Percentiles rank a stretch among this genome's conserved stretches.
Evolutionary conservation across 2,888 invertebrate genomes (phyloP).

Genomic region (Zaprionus obscuricornis): DNA sequence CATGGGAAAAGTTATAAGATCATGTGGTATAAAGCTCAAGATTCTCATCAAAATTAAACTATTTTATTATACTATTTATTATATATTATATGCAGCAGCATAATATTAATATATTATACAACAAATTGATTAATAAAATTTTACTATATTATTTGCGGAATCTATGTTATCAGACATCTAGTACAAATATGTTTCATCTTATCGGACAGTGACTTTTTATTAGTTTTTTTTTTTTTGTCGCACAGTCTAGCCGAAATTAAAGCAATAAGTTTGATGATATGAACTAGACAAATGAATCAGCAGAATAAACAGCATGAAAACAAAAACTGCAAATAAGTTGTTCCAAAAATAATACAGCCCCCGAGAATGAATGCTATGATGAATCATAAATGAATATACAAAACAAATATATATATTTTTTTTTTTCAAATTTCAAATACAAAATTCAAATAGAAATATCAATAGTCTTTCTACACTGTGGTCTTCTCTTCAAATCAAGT

Average conservation of each 20-base stretch:
- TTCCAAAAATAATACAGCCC: conserved; percentile 36
- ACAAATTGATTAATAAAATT: conserved; percentile 5
- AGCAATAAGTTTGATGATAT: conserved; percentile 24
- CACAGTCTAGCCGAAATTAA: conserved; percentile 46
- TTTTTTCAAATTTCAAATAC: conserved; percentile 6
- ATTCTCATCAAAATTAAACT: no score
- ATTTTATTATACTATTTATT: neutral
- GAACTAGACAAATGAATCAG: conserved; percentile 40
- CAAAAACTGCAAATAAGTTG: conserved; percentile 26
- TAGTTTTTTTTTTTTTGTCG: conserved; percentile 24
- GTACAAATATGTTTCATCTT: conserved; percentile 45
- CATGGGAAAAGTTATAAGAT: neutral
- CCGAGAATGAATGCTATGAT: conserved; percentile 23
- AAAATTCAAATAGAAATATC: conserved; percentile 6
- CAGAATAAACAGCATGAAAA: neutral
- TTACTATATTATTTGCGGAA: conserved; percentile 4
- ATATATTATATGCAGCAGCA: neutral
- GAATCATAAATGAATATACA: conserved; percentile 35
- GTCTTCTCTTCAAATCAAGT: conserved; percentile 38
- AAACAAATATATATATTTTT: neutral
- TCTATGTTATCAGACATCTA: conserved; percentile 19
- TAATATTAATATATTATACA: neutral
- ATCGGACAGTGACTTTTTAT: conserved; percentile 58
- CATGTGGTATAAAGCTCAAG: no score
- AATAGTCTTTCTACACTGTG: conserved; percentile 3